A percentile compares a stretch with the other conserved stretches of the same genome.
phyloP scores from a whole-genome alignment of 2,888 invertebrate species.

The Lapara coniferarum region DNA sequence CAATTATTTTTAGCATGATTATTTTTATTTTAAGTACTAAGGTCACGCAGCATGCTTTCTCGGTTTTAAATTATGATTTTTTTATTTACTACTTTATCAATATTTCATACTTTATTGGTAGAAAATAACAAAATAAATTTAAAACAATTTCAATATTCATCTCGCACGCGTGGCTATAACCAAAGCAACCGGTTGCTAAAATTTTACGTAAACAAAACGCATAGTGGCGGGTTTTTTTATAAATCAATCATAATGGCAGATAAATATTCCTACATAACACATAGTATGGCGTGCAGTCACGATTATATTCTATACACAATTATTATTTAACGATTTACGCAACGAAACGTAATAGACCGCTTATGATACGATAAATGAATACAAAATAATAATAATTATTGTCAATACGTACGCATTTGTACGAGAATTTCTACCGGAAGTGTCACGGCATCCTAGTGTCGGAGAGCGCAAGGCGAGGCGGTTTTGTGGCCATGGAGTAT shows the following conservation, averaged over 20 bases:
- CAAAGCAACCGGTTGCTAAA: neutral
- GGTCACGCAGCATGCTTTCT: too few species aligned
- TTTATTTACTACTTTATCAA: too few species aligned
- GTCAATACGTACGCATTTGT: constrained; percentile 32
- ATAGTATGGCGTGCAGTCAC: constrained; percentile 19
- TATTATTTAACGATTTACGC: constrained; percentile 38
- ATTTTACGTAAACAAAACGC: neutral
- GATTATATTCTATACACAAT: constrained; percentile 30
- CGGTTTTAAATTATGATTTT: too few species aligned
- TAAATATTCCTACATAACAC: constrained; percentile 24
- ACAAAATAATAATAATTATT: constrained; percentile 30
- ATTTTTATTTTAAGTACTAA: too few species aligned
- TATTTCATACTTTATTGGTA: too few species aligned
- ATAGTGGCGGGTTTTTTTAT: too few species aligned
- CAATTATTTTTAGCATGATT: too few species aligned
- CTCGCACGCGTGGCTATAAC: too few species aligned
- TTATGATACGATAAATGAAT: constrained; percentile 34
- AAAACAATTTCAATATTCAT: too few species aligned
- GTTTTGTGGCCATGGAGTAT: constrained; percentile 49
- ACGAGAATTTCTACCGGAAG: constrained; percentile 63
- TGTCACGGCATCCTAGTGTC: constrained; percentile 43
- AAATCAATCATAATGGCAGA: constrained; percentile 3
- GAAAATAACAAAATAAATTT: too few species aligned
- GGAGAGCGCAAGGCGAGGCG: constrained; percentile 46
- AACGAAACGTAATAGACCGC: constrained; percentile 34